These are phyloP conservation scores for Caenorhabditis sp. DNA, from an alignment of 2,888 invertebrate species.

Conservation along the genomic window DNA sequence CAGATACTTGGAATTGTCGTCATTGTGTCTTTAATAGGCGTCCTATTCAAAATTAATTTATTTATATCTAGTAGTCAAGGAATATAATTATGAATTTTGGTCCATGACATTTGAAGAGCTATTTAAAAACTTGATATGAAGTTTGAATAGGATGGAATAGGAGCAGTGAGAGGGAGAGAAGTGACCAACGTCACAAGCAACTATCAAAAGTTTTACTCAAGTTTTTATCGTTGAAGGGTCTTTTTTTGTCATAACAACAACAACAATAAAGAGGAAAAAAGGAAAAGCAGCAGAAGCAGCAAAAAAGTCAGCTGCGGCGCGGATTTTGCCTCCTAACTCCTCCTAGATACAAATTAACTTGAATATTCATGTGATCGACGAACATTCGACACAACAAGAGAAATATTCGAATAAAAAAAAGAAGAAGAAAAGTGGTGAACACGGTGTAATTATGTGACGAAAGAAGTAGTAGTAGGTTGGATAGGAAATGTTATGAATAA, in stretches of 20 bases:
- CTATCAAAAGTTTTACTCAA: no score
- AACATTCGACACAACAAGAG: neutral
- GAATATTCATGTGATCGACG: constrained; percentile 1
- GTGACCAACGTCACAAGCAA: no score
- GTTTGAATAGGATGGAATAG: neutral
- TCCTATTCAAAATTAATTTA: neutral
- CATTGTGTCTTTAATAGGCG: neutral
- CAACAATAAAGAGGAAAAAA: neutral
- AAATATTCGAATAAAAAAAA: neutral
- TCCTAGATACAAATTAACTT: constrained; percentile 1
- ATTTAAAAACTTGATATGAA: neutral
- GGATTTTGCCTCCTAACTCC: neutral
- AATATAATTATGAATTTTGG: neutral
- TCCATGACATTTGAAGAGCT: neutral
- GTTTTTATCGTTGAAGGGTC: no score
- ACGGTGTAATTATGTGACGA: neutral
- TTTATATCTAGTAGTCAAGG: neutral
- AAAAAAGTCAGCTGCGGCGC: neutral
- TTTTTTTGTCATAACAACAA: neutral
- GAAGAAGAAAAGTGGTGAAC: neutral
- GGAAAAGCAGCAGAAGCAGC: neutral
- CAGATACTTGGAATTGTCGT: no score
- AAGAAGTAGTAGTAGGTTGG: neutral
- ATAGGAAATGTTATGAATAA: neutral
- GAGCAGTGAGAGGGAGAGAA: no score